Evolutionary conservation across 30 jellyfish, hydroid and myxozoan species (phyloP).

Genomic region (Hydra vulgaris): DNA sequence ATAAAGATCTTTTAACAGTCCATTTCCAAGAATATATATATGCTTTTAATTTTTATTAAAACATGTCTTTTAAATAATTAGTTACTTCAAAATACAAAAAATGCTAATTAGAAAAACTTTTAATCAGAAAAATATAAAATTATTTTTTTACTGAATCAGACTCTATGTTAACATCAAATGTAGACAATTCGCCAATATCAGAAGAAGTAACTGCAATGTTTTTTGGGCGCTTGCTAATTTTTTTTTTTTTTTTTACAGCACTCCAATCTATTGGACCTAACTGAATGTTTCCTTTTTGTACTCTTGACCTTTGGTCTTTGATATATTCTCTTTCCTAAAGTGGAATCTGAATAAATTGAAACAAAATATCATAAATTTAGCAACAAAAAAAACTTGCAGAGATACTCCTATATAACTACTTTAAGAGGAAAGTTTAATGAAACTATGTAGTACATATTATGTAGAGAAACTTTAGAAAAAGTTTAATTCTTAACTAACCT

Average conservation of each 20-base stretch:
- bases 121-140: background rate
- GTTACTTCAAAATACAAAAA: background rate
- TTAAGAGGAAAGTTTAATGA: too few species aligned
- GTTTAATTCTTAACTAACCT: too few species aligned
- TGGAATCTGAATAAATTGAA: background rate
- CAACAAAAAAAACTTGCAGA: background rate
- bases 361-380: background rate
- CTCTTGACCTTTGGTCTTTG: background rate
- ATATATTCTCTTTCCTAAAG: background rate
- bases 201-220: background rate
- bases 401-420: too few species aligned
- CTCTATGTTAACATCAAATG: background rate
- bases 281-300: background rate
- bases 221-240: background rate
- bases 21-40: background rate
- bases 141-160: background rate
- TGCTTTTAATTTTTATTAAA: background rate
- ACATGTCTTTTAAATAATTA: too few species aligned
- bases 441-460: too few species aligned
- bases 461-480: too few species aligned
- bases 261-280: background rate
- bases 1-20: background rate
- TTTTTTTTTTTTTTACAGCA: background rate
- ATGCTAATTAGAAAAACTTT: too few species aligned
- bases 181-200: background rate